Evolutionary conservation across 2,797 vertebrate species (phyloP), one percentile per base, ranked within the genome.

Genomic region (Rhincodon typus): DNA sequence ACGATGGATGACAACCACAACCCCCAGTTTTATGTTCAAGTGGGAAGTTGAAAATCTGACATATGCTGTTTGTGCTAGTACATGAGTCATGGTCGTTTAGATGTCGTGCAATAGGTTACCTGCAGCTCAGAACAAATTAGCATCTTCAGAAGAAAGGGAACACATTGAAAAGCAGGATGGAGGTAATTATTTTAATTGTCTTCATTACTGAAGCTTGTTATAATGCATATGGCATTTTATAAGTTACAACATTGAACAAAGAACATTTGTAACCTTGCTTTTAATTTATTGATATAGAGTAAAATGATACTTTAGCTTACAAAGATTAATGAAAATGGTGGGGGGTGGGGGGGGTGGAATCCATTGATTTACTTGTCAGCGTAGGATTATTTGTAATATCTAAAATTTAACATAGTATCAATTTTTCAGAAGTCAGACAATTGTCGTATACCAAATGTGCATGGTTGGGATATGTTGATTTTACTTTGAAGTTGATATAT

Each of bases 221-320:
- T 17, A 95, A 23, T 77, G 74, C 25, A 3, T 34, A 72, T 27
- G 19, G 46, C 69, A 95, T 95, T 95, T 27, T 72, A 46, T 77
- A 53, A 74, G n/a, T 8, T 93, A 21, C 42, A 93, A 77, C 69
- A 53, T 74, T 77, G 27, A 27, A 74, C 12, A 77, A 70, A 72
- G 25, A n/a, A 50, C 70, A n/a, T 77, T 77, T 53, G 25, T 95
- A 95, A 95, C 46, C 94, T 34, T 38, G 53, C 25, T 74, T 95
- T 4, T 77, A 72, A 50, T 94, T 72, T 94, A 94, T 94, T 95
- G 94, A 72, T 53, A 77, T 27, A n/a, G 94, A 94, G 70, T 95
- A 69, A 95, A 95, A 95, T 95, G 70, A 17, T 53, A 70, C 69
- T 94, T 46, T 94, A 94, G 93, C 69, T 95, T 95, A 53, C 69